Percentiles rank a stretch among this genome's conserved stretches.
Conservation (phyloP, 2,113 vertebrate genomes). For the Herpetotheres cachinnans region DNA sequence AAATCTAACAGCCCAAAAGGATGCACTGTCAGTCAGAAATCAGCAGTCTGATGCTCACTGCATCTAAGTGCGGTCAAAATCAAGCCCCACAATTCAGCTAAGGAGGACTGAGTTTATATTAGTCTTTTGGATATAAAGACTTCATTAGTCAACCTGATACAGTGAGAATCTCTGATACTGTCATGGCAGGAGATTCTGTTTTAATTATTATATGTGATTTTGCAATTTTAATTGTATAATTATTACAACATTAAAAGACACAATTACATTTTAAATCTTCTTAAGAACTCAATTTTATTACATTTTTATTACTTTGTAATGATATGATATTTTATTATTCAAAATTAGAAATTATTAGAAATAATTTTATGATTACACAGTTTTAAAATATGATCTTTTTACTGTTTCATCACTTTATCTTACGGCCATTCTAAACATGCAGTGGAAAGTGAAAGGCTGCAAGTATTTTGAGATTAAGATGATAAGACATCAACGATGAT, state of each 20-base stretch:
- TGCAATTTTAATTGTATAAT: constrained; percentile 64
- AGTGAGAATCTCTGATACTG: neutral
- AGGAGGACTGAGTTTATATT: neutral
- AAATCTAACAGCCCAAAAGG: neutral
- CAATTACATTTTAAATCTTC: constrained; percentile 68
- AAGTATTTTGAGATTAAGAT: neutral
- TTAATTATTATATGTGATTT: constrained; percentile 52
- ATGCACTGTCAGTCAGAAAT: neutral
- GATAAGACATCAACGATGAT: neutral
- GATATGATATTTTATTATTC: constrained; percentile 68
- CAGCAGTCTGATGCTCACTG: neutral
- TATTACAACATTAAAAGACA: constrained; percentile 62
- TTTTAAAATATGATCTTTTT: constrained; percentile 49
- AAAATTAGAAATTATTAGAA: constrained; percentile 43
- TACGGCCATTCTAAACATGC: neutral
- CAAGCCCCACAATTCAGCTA: neutral
- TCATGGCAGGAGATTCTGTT: neutral
- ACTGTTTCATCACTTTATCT: constrained; percentile 10
- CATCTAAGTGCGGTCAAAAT: neutral
- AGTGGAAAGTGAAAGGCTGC: neutral
- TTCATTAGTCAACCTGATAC: neutral
- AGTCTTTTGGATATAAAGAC: neutral
- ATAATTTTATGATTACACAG: constrained; percentile 54
- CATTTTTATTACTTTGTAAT: constrained; percentile 74
- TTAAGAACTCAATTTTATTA: constrained; percentile 67